Conservation (phyloP, 2,888 invertebrate species). For the Caenorhabditis drosophilae region DNA sequence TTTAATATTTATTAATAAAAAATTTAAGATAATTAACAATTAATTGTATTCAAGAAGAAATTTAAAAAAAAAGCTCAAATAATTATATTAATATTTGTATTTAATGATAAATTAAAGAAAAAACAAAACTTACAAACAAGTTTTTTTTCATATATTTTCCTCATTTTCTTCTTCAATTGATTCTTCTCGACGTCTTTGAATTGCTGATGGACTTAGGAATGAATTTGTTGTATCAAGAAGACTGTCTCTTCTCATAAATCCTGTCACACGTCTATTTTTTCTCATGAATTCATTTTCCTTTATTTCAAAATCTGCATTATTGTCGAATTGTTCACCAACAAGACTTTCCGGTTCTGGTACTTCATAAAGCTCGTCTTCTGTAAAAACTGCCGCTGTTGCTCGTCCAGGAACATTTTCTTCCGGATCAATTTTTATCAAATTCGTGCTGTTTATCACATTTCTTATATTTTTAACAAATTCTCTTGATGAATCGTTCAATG, state of each 20-base stretch:
- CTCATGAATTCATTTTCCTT: not conserved
- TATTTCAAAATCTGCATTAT: not conserved
- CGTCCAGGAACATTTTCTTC: not conserved
- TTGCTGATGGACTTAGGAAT: constrained; percentile 19
- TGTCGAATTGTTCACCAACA: not conserved
- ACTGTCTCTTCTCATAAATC: constrained; percentile 22
- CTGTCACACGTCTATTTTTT: constrained; percentile 16
- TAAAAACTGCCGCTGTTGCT: constrained; percentile 1
- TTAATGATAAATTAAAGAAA: too few relatives aligned
- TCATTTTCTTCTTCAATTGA: constrained; percentile 16
- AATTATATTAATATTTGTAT: too few relatives aligned
- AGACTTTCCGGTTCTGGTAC: not conserved
- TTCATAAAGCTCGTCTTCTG: not conserved
- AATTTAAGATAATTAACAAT: too few relatives aligned
- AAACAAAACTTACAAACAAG: too few relatives aligned
- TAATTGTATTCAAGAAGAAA: too few relatives aligned
- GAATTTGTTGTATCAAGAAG: constrained; percentile 21
- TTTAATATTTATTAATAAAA: too few relatives aligned
- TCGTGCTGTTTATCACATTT: not conserved
- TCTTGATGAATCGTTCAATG: not conserved
- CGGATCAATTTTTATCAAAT: not conserved
- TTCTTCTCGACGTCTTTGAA: constrained; percentile 13
- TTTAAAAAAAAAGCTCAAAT: too few relatives aligned
- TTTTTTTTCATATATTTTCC: too few relatives aligned
- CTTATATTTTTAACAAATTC: not conserved